Conservation (phyloP, 2,797 vertebrate genomes). For the Melopsittacus undulatus region DNA sequence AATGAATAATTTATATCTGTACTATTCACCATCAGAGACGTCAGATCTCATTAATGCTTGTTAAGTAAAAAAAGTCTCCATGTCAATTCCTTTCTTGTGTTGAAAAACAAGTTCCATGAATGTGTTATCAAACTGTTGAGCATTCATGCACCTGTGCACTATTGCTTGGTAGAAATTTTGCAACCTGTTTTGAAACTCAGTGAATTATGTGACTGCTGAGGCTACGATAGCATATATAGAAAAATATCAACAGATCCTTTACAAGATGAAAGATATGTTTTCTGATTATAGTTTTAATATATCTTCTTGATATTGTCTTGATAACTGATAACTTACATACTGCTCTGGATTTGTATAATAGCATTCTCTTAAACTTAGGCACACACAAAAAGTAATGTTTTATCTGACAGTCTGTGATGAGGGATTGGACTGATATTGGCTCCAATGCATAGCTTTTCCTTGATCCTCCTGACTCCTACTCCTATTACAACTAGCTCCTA, state of each 20-base stretch:
- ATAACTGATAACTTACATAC: not conserved
- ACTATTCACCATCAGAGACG: not conserved
- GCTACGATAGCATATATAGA: fast-evolving
- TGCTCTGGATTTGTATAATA: not conserved
- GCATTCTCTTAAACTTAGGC: fast-evolving
- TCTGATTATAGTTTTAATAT: not conserved
- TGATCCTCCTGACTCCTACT: not conserved
- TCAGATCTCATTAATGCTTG: not conserved
- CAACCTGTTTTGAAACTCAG: not conserved
- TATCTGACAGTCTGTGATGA: not conserved
- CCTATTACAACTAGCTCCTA: not conserved
- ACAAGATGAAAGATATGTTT: not conserved
- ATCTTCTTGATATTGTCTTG: not conserved
- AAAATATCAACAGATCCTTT: not conserved
- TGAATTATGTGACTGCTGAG: not conserved
- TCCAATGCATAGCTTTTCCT: not conserved
- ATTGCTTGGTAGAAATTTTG: not conserved
- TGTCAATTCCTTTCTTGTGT: not conserved
- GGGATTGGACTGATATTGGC: not conserved
- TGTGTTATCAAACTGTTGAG: not conserved
- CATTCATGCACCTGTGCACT: not conserved
- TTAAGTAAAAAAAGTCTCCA: not conserved
- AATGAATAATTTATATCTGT: not conserved
- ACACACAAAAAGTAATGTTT: fast-evolving
- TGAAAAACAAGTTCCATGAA: not conserved